Percentiles rank a stretch among this genome's conserved stretches.
Conservation (phyloP, 2,888 invertebrate genomes). For the Caenorhabditis uteleia region DNA sequence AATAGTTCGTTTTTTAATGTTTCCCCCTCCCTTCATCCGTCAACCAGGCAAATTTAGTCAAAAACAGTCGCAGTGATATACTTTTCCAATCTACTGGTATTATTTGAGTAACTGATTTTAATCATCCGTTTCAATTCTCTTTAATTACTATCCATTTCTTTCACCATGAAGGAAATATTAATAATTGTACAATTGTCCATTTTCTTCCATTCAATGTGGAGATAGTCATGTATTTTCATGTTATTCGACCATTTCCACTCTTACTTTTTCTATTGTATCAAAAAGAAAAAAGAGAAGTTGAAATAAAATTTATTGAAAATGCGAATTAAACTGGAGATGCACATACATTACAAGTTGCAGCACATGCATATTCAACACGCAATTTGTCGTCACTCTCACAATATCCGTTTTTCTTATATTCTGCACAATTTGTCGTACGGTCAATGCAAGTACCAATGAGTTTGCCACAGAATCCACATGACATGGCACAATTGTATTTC, state of each 20-base stretch:
- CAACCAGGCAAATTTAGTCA: no score
- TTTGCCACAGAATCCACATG: slow-evolving; percentile 30
- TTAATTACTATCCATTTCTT: no score
- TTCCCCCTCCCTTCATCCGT: background rate
- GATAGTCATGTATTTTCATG: background rate
- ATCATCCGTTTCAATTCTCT: background rate
- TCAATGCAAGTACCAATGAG: slow-evolving; percentile 22
- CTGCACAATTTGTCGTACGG: slow-evolving; percentile 17
- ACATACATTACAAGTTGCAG: slow-evolving; percentile 30
- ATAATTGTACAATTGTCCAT: background rate
- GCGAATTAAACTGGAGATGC: slow-evolving; percentile 14
- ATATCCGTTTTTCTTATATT: slow-evolving; percentile 16
- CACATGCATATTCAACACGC: slow-evolving; percentile 33
- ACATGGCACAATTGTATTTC: slow-evolving; percentile 35
- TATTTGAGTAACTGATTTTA: background rate
- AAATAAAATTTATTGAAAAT: background rate
- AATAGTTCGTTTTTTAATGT: background rate
- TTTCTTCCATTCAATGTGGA: background rate
- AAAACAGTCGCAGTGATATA: slow-evolving; percentile 3
- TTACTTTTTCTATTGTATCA: background rate
- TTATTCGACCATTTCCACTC: background rate
- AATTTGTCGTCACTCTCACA: slow-evolving; percentile 33
- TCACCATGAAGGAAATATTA: no score
- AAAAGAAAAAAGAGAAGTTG: background rate
- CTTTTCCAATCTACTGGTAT: background rate